Evolutionary conservation across 64 coral and sea anemone species (phyloP).

Genomic region (Stylophora pistillata): DNA sequence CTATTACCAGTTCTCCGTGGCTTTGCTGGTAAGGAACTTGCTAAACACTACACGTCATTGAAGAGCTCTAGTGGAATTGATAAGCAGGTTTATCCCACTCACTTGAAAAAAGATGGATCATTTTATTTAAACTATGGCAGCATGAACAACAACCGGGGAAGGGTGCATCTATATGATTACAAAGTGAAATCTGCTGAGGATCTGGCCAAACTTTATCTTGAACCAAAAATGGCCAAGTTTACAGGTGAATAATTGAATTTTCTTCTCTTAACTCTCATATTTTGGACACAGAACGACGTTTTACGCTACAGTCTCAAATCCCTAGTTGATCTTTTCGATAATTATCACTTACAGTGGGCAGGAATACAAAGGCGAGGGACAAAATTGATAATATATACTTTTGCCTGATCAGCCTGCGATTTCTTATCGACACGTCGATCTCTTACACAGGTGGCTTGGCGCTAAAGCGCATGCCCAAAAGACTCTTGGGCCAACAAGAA

Average conservation of each 20-base stretch:
- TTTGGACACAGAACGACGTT: too few species aligned
- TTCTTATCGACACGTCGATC: too few species aligned
- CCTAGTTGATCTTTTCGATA: too few species aligned
- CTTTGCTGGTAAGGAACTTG: conserved; percentile 18
- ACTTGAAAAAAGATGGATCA: conserved; percentile 25
- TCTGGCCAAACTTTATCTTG: conserved; percentile 54
- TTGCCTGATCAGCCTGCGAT: too few species aligned
- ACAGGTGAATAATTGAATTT: background rate
- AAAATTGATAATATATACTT: too few species aligned
- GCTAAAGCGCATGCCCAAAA: too few species aligned
- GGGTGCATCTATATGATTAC: conserved; percentile 18
- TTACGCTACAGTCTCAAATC: too few species aligned
- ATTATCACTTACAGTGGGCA: too few species aligned
- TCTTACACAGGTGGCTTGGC: too few species aligned
- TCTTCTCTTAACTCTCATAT: too few species aligned
- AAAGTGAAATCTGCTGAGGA: conserved; percentile 26
- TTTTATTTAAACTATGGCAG: conserved; percentile 61
- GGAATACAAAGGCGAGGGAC: too few species aligned
- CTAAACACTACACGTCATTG: conserved; percentile 21
- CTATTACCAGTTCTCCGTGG: conserved; percentile 33
- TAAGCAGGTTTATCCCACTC: conserved; percentile 7
- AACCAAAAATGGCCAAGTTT: conserved; percentile 63
- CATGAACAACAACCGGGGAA: conserved; percentile 66
- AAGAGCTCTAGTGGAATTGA: background rate
- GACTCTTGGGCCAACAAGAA: too few species aligned